phyloP scores from a whole-genome alignment of 2,888 invertebrate species.

The Biston stratarius region DNA sequence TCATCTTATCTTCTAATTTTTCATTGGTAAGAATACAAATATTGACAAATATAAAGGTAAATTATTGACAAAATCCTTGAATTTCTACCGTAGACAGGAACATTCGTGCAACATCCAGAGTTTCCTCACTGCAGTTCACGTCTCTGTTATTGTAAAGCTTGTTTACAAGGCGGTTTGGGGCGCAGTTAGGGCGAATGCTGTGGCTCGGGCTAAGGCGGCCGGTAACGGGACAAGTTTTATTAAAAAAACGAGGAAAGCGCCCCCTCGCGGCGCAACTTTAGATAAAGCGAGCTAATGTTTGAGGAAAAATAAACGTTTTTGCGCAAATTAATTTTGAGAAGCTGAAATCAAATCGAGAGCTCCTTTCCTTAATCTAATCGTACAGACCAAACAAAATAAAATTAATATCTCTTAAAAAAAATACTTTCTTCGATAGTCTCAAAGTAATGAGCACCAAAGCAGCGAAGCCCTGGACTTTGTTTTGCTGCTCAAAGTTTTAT shows the following conservation, averaged over 20 bases:
- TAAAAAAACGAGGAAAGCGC: constrained; percentile 49
- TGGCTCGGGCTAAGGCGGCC: constrained; percentile 33
- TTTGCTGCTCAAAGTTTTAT: too few relatives aligned
- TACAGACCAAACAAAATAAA: not conserved
- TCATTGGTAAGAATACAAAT: too few relatives aligned
- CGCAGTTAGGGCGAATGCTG: constrained; percentile 42
- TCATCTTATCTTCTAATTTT: too few relatives aligned
- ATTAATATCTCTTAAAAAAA: too few relatives aligned
- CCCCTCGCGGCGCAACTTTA: constrained; percentile 39
- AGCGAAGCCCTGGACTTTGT: too few relatives aligned
- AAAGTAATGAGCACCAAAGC: too few relatives aligned
- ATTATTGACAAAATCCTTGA: too few relatives aligned
- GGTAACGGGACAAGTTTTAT: constrained; percentile 54
- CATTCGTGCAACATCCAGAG: not conserved
- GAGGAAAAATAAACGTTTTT: constrained; percentile 40
- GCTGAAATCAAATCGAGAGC: not conserved
- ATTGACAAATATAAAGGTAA: too few relatives aligned
- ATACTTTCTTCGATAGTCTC: too few relatives aligned
- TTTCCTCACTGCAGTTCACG: not conserved
- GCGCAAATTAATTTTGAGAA: constrained; percentile 23
- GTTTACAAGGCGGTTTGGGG: constrained; percentile 43
- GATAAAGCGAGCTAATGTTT: constrained; percentile 30
- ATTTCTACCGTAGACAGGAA: too few relatives aligned
- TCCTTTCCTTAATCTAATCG: not conserved
- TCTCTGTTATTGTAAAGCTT: constrained; percentile 32